These are phyloP conservation scores for sheep (Ovis aries) DNA, from an alignment of 2,113 vertebrate species.

Conservation along the genomic window DNA sequence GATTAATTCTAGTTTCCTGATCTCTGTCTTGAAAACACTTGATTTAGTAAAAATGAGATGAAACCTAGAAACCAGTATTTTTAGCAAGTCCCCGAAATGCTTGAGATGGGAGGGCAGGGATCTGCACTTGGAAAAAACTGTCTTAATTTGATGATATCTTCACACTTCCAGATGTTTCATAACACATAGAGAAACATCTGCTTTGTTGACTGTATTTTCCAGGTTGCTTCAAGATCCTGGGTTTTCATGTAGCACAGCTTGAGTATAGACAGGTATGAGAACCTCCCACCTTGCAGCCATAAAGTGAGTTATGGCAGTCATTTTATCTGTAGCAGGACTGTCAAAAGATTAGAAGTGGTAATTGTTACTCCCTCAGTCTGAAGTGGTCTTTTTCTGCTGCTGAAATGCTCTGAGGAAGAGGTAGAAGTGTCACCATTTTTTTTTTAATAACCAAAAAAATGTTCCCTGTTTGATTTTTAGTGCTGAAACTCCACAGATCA, in stretches of 20 bases:
- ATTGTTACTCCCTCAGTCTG: neutral
- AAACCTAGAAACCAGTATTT: neutral
- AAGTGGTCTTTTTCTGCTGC: conserved; percentile 4
- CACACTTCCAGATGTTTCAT: neutral
- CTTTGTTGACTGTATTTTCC: neutral
- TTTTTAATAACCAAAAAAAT: conserved; percentile 9
- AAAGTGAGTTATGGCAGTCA: neutral
- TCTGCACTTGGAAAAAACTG: neutral
- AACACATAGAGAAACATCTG: neutral
- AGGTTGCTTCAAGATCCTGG: neutral
- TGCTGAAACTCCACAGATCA: neutral
- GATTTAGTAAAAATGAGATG: neutral
- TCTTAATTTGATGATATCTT: neutral
- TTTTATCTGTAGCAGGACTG: neutral
- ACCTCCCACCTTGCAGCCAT: neutral
- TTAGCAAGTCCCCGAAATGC: neutral
- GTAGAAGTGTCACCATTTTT: neutral
- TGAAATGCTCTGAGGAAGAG: neutral
- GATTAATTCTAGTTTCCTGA: neutral
- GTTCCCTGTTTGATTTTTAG: neutral
- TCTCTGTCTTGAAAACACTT: neutral
- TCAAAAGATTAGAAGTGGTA: conserved; percentile 30
- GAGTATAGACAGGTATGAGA: neutral
- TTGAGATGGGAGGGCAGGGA: neutral
- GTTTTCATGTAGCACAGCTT: neutral